Base-by-base conservation (phyloP, 2,113 vertebrate genomes). In the Girardinichthys multiradiatus region DNA sequence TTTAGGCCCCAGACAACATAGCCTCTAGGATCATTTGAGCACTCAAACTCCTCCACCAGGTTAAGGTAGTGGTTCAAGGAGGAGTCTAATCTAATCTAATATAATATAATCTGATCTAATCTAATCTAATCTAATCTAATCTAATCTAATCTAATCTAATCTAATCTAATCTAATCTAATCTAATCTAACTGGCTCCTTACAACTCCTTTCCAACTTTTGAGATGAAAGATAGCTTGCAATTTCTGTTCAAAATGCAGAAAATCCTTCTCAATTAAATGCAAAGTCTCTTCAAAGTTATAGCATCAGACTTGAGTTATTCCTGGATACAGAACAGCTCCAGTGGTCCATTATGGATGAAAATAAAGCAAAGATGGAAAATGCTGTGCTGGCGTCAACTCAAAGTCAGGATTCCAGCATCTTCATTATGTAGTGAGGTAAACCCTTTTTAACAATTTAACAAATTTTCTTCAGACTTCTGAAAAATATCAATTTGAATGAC, bases 371-470 rank as follows among this genome's bases (percentile, higher is more conserved):
- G 64, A 26, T 70, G 37, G 37, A 74, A 76, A 28, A 67, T 81
- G 72, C 74, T 82, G 63, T 81, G 75, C 80, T 86, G 80, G 81
- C 86, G 80, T 87, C 82, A 82, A 81, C 72, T 76, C 73, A 78
- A 84, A 63, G 68, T 59, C 57, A 77, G 54, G 74, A 79, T 68
- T 59, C 28, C 28, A 73, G 87, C 84, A 84, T 85, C 83, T 67
- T 61, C 65, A 60, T 71, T 57, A 42, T 63, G 71, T 68, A 77
- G 64, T 91, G 86, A 91, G 80, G 83, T 14, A 84, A 91, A 57
- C 59, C 63, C 77, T 65, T 45, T 68, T 77, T 24, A 29, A 17
- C 48, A 77, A 58, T 87, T 73, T 72, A 39, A 69, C 35, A 54
- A 30, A 81, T 81, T 64, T 79, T 26, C 59, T 63, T 68, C 9